These are phyloP conservation scores for Cataglyphis cursor DNA, from an alignment of 2,888 invertebrate species.

Conservation along the genomic window DNA sequence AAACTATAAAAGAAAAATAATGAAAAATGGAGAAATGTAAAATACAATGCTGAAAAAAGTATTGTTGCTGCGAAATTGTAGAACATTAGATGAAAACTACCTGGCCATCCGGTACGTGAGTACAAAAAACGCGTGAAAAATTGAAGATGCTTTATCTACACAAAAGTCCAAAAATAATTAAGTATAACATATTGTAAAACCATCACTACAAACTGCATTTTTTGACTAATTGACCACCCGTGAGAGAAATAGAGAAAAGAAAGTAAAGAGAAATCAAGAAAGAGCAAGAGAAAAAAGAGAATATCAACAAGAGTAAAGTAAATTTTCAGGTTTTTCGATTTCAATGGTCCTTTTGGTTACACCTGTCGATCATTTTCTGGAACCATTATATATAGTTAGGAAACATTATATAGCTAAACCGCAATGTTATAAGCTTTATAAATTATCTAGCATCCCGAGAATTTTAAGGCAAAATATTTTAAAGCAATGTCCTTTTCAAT, in stretches of 20 bases:
- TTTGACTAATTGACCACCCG: slow-evolving; percentile 65
- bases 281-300: not conserved
- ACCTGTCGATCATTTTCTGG: not conserved
- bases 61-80: not conserved
- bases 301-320: slow-evolving; percentile 4
- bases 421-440: slow-evolving; percentile 4
- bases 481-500: not conserved
- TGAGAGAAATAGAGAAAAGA: slow-evolving; percentile 61
- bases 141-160: slow-evolving; percentile 81
- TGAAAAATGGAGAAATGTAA: not conserved
- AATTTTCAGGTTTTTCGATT: slow-evolving; percentile 36
- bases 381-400: not conserved
- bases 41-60: not conserved
- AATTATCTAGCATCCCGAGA: not conserved
- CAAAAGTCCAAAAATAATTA: slow-evolving; percentile 77
- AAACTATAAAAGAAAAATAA: not conserved
- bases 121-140: slow-evolving; percentile 80
- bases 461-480: not conserved
- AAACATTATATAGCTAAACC: not conserved
- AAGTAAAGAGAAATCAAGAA: too few species aligned
- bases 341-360: not conserved
- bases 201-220: not conserved
- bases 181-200: slow-evolving; percentile 70
- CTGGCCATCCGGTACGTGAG: slow-evolving; percentile 65
- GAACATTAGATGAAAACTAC: slow-evolving; percentile 51